Conservation (phyloP, 2,797 vertebrate genomes). For the Etheostoma perlongum region DNA sequence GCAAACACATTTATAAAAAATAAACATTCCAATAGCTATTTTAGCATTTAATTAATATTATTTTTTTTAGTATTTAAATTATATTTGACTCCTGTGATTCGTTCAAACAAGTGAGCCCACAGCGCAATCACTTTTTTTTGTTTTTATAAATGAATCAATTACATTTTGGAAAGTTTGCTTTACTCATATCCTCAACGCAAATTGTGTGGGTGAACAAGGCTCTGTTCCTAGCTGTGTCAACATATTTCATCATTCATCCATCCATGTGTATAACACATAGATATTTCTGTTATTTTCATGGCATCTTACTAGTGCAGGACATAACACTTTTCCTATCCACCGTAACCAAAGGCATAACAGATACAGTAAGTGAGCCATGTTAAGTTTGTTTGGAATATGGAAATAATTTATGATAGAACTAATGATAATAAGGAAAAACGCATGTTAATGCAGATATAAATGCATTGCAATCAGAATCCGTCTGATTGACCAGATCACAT, state of each 20-base stretch:
- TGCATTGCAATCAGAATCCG: neutral
- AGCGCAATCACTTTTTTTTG: conserved; percentile 34
- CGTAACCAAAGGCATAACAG: conserved; percentile 30
- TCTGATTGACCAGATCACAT: neutral
- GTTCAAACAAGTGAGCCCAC: neutral
- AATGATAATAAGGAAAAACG: neutral
- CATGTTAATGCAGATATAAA: neutral
- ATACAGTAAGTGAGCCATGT: conserved; percentile 6
- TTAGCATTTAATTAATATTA: too few species aligned
- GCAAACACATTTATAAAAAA: too few species aligned
- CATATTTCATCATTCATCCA: conserved; percentile 5
- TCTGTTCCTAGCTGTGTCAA: conserved; percentile 32
- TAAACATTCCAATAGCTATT: too few species aligned
- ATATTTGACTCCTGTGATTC: too few species aligned
- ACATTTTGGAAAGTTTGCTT: conserved; percentile 43
- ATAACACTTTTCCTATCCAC: conserved; percentile 10
- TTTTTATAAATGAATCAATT: conserved; percentile 48
- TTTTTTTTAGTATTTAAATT: too few species aligned
- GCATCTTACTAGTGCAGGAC: conserved; percentile 16
- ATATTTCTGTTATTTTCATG: conserved; percentile 16
- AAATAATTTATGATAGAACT: neutral
- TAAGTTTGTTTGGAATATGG: conserved; percentile 5
- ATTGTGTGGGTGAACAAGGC: conserved; percentile 40
- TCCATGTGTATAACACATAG: conserved; percentile 8
- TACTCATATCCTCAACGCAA: conserved; percentile 22